Conservation (phyloP, 2,888 invertebrate species). For the Eristalis pertinax region DNA sequence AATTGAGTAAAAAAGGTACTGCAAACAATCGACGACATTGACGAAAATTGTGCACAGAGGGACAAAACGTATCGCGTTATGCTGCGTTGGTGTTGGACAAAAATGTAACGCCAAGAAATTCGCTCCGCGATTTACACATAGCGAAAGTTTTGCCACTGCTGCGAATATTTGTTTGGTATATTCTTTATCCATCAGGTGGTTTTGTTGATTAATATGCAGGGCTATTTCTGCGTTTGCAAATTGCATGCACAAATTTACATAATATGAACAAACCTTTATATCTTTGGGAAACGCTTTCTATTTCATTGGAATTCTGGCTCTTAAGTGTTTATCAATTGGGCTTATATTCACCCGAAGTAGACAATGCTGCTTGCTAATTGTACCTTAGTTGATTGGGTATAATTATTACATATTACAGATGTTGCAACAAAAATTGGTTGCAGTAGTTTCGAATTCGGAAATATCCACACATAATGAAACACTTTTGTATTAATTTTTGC, state of each 20-base stretch:
- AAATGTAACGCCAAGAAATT: not conserved
- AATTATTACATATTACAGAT: no score
- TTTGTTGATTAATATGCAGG: not conserved
- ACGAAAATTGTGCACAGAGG: not conserved
- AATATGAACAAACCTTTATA: not conserved
- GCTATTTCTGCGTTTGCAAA: not conserved
- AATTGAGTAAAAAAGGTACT: not conserved
- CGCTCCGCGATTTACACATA: not conserved
- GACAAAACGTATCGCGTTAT: not conserved
- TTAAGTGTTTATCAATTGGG: not conserved
- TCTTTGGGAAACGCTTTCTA: not conserved
- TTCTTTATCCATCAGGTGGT: not conserved
- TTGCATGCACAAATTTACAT: not conserved
- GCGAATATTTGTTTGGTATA: not conserved
- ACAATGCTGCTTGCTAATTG: no score
- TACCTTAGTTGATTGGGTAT: no score
- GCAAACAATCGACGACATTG: not conserved
- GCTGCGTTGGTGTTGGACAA: not conserved
- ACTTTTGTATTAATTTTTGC: not conserved
- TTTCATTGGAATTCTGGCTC: not conserved
- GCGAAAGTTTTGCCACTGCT: not conserved
- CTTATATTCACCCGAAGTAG: not conserved
- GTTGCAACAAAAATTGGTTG: no score
- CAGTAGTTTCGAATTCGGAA: no score
- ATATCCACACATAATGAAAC: no score